Conservation (phyloP, 2,113 vertebrate genomes). For the Catharus bicknelli region DNA sequence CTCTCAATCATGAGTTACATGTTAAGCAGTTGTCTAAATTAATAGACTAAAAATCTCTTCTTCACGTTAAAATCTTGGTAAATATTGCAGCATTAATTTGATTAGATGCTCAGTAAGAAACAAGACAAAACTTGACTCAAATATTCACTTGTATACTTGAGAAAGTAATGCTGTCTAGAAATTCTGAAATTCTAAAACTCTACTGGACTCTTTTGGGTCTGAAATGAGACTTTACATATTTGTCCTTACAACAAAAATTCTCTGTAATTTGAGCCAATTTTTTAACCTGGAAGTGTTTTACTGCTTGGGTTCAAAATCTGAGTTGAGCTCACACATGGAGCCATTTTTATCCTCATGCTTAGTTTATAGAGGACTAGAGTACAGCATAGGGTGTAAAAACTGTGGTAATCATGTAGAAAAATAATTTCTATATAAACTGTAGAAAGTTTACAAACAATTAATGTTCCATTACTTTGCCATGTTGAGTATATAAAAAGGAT, state of each 20-base stretch:
- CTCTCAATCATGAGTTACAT: rapidly evolving
- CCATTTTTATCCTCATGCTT: not conserved
- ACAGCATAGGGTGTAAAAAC: not conserved
- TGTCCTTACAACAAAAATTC: not conserved
- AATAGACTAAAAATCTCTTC: not conserved
- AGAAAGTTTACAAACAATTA: not conserved
- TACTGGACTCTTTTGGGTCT: not conserved
- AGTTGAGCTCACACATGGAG: not conserved
- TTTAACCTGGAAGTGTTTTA: not conserved
- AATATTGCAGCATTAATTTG: not conserved
- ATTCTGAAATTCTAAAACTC: not conserved
- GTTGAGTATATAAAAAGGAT: not conserved
- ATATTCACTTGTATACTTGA: not conserved
- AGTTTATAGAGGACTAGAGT: not conserved
- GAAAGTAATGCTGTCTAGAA: not conserved
- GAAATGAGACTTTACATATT: not conserved
- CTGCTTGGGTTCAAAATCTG: not conserved
- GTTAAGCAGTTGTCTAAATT: not conserved
- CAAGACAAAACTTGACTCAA: not conserved
- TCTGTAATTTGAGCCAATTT: not conserved
- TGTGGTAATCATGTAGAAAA: not conserved
- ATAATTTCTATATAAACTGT: rapidly evolving
- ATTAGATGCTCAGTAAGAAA: not conserved
- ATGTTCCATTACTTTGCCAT: not conserved
- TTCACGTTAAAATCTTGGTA: not conserved